These are phyloP conservation scores for Porites rus DNA, from an alignment of 92 coral and sea anemone species.

Conservation along the genomic window DNA sequence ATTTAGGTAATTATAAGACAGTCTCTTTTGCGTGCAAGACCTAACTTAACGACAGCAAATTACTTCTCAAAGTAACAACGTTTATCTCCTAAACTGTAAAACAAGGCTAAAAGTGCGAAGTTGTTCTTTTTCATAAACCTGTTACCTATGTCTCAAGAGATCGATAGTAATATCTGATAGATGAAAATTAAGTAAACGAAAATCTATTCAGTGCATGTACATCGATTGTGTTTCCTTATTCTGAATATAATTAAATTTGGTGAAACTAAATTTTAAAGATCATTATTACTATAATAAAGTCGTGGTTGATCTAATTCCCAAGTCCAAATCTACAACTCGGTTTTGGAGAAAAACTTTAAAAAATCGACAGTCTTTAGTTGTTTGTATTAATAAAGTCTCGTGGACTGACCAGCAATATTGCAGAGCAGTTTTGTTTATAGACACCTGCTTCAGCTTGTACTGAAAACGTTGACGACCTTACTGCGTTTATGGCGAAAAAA, in stretches of 20 bases:
- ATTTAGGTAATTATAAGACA: neutral
- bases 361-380: no score
- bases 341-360: neutral
- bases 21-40: neutral
- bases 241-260: slow-evolving; percentile 24
- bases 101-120: neutral
- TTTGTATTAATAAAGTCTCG: no score
- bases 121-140: neutral
- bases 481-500: no score
- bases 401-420: no score
- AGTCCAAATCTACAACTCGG: neutral
- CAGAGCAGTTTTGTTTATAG: no score
- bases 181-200: neutral
- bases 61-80: neutral
- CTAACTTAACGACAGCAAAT: neutral
- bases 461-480: no score
- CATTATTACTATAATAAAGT: neutral
- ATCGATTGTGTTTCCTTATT: neutral
- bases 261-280: neutral
- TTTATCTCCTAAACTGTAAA: neutral
- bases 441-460: no score
- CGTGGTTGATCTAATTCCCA: neutral
- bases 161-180: neutral
- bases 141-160: neutral
- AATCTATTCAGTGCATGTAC: neutral